Evolutionary conservation across 2,797 vertebrate genomes (phyloP).

Genomic region (Caiman crocodilus): DNA sequence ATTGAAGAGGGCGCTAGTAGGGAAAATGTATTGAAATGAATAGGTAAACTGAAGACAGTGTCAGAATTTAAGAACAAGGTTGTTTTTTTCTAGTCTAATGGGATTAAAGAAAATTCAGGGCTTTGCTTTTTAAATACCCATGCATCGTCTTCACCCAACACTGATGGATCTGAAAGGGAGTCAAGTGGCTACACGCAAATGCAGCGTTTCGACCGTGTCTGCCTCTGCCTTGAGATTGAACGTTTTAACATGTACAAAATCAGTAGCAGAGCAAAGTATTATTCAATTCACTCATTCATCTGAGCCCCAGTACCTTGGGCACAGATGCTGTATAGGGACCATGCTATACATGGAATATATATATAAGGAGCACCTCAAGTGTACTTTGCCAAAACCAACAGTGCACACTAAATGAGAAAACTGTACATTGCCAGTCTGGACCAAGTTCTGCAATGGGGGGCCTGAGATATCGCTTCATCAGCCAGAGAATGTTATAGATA

Average conservation of each 20-base stretch:
- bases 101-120: constrained; percentile 33
- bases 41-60: constrained; percentile 25
- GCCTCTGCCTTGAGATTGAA: neutral
- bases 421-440: neutral
- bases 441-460: neutral
- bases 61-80: neutral
- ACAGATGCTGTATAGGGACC: neutral
- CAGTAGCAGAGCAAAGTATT: neutral
- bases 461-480: constrained; percentile 13
- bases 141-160: neutral
- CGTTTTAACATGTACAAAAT: neutral
- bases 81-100: neutral
- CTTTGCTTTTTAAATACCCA: constrained; percentile 45
- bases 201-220: neutral
- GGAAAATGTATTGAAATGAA: neutral
- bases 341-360: neutral
- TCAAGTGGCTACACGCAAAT: neutral
- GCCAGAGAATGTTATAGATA: constrained; percentile 12
- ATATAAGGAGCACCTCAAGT: neutral
- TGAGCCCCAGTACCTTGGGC: neutral
- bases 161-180: too few species aligned
- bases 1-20: neutral
- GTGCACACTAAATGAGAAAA: neutral
- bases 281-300: neutral
- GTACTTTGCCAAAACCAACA: neutral